Base-by-base conservation (phyloP, 2,797 vertebrate genomes). In the Mormyrops boulengeri region DNA sequence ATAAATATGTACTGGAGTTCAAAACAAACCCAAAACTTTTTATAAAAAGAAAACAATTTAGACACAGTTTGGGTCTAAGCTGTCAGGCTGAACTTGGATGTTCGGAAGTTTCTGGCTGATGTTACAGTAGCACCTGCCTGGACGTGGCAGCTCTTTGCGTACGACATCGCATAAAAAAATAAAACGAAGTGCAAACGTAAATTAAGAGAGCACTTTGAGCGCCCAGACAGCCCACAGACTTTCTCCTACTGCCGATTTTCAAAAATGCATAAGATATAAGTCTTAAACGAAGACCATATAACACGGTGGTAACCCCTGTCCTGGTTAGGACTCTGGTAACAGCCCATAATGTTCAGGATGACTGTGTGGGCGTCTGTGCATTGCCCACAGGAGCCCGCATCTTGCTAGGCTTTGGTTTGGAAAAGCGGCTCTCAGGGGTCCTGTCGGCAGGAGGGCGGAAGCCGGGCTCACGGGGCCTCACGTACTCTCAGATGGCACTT, bases 51-150 rank as follows among this genome's bases (percentile, higher is more conserved):
- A 91, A 92, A 93, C 89, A 7, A 77, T 49, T 30, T 55, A 89
- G 8, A 50, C 8, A 89, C 90, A 86, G 87, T 50, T 30, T 77
- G 90, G 89, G 84, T 90, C 88, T 47, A 87, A 85, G 26, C 26
- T 90, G 50, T 89, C 91, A 89, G 60, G 89, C 89, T 92, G 4
- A 34, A 34, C 11, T 91, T 62, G 91, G 92, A 90, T 92, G 91
- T 49, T 50, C 26, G 44, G 9, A 52, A 12, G 57, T 91, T 90
- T 90, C 92, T 90, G 9, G 85, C 94, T 92, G 91, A 93, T 93
- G 93, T 96, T 88, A 94, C 94, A 96, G 95, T 96, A 98, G 97
- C 97, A 98, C 97, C 97, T 94, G 95, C 96, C 95, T 93, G 95
- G 93, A 96, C 90, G 93, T 77, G 91, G 92, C 89, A 93, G 94